These are phyloP conservation scores for Gadus macrocephalus DNA, from an alignment of 2,113 vertebrate species.

Conservation along the genomic window DNA sequence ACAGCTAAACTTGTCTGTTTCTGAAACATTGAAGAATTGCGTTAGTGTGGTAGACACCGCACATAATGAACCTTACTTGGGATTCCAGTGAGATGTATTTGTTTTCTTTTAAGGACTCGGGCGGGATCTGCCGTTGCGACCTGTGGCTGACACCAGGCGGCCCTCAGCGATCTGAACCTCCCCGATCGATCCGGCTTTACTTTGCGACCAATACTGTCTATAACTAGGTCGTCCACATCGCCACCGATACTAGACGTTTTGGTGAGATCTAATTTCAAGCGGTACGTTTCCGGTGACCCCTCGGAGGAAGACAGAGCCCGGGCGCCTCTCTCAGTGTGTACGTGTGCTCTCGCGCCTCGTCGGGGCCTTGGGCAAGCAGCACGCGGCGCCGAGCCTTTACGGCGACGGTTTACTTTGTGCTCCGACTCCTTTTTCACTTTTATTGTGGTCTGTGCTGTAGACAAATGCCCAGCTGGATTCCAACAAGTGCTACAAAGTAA, in stretches of 20 bases:
- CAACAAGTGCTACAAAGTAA: constrained; percentile 2
- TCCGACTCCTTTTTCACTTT: not conserved
- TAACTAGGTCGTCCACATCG: not conserved
- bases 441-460: not conserved
- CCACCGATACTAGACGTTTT: too few species aligned
- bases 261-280: too few species aligned
- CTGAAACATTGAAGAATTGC: not conserved
- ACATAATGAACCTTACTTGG: constrained; percentile 31
- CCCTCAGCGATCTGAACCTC: not conserved
- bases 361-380: too few species aligned
- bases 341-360: too few species aligned
- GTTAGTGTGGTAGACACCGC: not conserved
- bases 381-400: too few species aligned
- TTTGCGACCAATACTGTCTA: not conserved
- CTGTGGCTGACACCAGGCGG: not conserved
- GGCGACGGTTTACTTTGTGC: too few species aligned
- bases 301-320: too few species aligned
- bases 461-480: not conserved
- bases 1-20: not conserved
- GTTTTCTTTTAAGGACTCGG: not conserved
- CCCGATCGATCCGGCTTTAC: not conserved
- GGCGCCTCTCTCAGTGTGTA: too few species aligned
- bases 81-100: not conserved
- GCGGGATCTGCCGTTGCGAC: not conserved
- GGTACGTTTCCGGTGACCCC: too few species aligned